phyloP scores from a whole-genome alignment of 2,888 invertebrate genomes.

The Nomada lathburiana region DNA sequence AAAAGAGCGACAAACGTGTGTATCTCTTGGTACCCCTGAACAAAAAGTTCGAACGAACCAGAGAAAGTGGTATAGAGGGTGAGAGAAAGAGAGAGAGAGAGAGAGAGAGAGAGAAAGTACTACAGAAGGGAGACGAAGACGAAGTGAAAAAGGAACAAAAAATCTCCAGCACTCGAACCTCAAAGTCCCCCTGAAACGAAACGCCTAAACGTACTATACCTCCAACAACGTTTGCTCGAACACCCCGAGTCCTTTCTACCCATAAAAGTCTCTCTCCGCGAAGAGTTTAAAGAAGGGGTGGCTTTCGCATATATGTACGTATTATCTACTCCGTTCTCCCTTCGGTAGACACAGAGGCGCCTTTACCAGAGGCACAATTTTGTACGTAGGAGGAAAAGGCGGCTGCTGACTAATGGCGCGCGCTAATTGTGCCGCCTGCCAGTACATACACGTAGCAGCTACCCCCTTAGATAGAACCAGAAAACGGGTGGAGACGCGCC shows the following conservation, averaged over 20 bases:
- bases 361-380: conserved; percentile 69
- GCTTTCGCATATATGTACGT: conserved; percentile 45
- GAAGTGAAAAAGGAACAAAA: conserved; percentile 12
- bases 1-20: conserved; percentile 52
- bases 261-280: conserved; percentile 57
- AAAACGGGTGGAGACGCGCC: conserved; percentile 5
- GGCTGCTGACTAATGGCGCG: conserved; percentile 81
- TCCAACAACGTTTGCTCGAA: conserved; percentile 63
- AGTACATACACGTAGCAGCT: conserved; percentile 38
- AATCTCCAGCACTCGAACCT: conserved; percentile 45
- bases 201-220: conserved; percentile 51
- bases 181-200: conserved; percentile 48
- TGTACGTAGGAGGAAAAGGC: conserved; percentile 70
- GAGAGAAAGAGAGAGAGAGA: neutral
- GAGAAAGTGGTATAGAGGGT: neutral
- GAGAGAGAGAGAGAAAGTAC: neutral
- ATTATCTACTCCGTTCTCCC: conserved; percentile 63
- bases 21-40: conserved; percentile 12
- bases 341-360: conserved; percentile 69
- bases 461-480: conserved; percentile 52
- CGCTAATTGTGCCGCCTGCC: conserved; percentile 79
- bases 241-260: conserved; percentile 48
- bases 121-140: neutral
- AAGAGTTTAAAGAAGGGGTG: conserved; percentile 60
- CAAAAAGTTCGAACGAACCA: neutral